phyloP scores from a whole-genome alignment of 2,113 vertebrate genomes.

The Hoplias malabaricus region DNA sequence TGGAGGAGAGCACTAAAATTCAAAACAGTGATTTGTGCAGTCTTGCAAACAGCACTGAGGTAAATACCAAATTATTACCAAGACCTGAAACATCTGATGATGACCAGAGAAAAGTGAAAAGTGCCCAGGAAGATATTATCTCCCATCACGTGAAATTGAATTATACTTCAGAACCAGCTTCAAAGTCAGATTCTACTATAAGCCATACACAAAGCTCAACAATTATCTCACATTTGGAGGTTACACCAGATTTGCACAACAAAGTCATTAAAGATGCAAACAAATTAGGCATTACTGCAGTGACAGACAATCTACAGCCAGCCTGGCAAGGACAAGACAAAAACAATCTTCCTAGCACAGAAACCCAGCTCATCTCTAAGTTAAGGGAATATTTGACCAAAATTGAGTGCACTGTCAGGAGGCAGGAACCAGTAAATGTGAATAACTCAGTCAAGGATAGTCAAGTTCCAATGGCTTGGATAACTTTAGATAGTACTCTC shows the following conservation, averaged over 20 bases:
- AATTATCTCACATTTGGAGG: constrained; percentile 6
- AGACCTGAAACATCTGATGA: neutral
- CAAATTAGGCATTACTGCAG: neutral
- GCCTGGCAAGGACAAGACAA: constrained; percentile 17
- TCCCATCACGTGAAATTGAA: neutral
- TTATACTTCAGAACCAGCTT: constrained; percentile 4
- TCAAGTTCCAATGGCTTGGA: constrained; percentile 31
- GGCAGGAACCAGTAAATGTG: constrained; percentile 35
- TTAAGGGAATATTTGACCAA: constrained; percentile 53
- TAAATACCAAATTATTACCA: constrained; percentile 8
- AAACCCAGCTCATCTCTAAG: constrained; percentile 52
- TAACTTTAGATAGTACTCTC: constrained; percentile 40
- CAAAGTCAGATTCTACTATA: neutral
- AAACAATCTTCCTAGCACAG: constrained; percentile 9
- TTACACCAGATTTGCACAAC: neutral
- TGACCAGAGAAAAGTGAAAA: neutral
- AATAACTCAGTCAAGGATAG: constrained; percentile 16
- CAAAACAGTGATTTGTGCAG: neutral
- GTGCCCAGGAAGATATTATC: neutral
- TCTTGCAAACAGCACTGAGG: neutral
- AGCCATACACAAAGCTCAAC: neutral
- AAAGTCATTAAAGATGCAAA: constrained; percentile 1
- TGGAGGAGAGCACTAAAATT: neutral
- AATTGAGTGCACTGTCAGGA: constrained; percentile 47
- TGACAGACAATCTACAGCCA: constrained; percentile 11